Evolutionary conservation across 2,113 vertebrate species (phyloP), one percentile per base, ranked within the genome.

Genomic region (Monopterus albus): DNA sequence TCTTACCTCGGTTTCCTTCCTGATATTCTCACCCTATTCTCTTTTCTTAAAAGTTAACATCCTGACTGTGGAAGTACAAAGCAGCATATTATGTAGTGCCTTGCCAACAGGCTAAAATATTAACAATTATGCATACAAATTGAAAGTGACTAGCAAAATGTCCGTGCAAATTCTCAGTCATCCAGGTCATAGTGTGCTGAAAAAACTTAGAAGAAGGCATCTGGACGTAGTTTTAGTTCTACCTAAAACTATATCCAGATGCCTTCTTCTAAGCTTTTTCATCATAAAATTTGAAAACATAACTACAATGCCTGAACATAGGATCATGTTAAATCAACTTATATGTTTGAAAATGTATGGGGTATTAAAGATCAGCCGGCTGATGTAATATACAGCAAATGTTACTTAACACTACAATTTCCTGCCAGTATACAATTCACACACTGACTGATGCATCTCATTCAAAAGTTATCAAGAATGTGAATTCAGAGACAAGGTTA

Each of bases 1-100:
- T 81, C 29, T 25, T 59, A 43, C 45, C 49, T 38, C 49, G 23
- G 65, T 82, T 92, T 93, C 85, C 87, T 82, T 90, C 83, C 87
- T 88, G 57, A 80, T 70, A 65, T 62, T 60, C 45, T 72, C 66
- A 17, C 42, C 13, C 20, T 38, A 12, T 58, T 61, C 67, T 49
- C 58, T 46, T 49, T 74, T 40, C 18, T 33, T 74, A 40, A 55
- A 82, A 74, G 71, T 76, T 66, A 39, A 84, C 39, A 23, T 88
- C 88, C 85, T 85, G 80, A 70, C 39, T 75, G 74, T 50, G 23
- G 17, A 23, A 63, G 21, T 17, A 55, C 55, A 51, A 35, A 28
- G 38, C 55, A 40, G 18, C 13, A 23, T 17, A 20, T 12, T 17
- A 33, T 21, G 50, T 45, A 56, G 71, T 52, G 38, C 14, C 21